phyloP scores from a whole-genome alignment of 2,888 invertebrate species.

The Drosophila mercatorum region DNA sequence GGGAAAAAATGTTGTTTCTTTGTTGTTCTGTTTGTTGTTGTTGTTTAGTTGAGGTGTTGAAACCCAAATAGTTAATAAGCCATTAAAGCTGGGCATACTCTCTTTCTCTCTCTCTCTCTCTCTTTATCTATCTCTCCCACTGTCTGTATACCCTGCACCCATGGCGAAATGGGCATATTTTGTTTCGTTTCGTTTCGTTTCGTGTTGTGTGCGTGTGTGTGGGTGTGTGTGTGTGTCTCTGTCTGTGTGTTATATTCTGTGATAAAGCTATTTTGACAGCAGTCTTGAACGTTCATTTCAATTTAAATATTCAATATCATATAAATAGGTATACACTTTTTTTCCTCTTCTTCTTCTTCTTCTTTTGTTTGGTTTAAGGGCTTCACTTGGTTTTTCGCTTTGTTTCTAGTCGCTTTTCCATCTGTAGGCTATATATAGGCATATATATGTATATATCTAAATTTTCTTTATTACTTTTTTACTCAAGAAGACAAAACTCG shows the following conservation, averaged over 20 bases:
- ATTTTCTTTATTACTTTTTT: not conserved
- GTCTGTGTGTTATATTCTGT: conserved; percentile 46
- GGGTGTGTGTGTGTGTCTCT: not conserved
- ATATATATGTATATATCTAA: conserved; percentile 23
- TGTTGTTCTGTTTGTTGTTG: conserved; percentile 27
- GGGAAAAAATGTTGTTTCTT: conserved; percentile 49
- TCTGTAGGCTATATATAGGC: conserved; percentile 16
- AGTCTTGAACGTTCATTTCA: conserved; percentile 80
- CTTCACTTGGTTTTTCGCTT: conserved; percentile 19
- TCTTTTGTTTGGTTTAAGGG: conserved; percentile 31
- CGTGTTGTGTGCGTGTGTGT: conserved; percentile 24
- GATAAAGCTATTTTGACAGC: conserved; percentile 82
- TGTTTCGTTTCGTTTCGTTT: conserved; percentile 11
- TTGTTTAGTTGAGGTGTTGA: conserved; percentile 58
- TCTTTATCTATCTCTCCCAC: not conserved
- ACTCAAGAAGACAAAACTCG: not conserved
- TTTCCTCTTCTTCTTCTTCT: too few relatives aligned
- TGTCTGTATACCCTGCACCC: not conserved
- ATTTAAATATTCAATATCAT: conserved; percentile 78
- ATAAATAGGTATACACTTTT: conserved; percentile 76
- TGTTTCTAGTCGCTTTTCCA: conserved; percentile 15
- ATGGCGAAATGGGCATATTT: conserved; percentile 1
- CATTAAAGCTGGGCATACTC: conserved; percentile 73
- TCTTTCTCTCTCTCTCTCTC: not conserved
- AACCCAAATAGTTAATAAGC: conserved; percentile 67